Evolutionary conservation across 1,140 invertebrate genomes (phyloP).

Genomic region (Rhizoglyphus robini): DNA sequence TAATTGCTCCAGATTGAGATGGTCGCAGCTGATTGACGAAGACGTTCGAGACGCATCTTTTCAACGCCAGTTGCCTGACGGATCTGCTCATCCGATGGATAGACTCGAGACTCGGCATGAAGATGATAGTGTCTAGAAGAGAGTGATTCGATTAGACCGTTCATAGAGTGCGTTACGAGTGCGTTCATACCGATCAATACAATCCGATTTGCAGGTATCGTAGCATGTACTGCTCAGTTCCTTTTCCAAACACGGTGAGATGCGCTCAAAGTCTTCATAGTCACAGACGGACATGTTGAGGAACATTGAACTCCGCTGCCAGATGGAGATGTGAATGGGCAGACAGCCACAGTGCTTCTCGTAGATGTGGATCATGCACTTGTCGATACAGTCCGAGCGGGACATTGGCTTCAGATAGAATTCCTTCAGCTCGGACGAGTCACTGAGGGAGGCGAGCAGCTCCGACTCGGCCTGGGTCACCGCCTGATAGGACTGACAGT

Average conservation of each 20-base stretch:
- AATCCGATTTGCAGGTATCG: constrained; percentile 17
- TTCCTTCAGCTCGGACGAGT: constrained; percentile 1
- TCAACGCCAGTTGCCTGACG: constrained; percentile 12
- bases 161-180: too few relatives aligned
- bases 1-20: constrained; percentile 17
- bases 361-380: constrained; percentile 18
- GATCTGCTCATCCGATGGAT: constrained; percentile 18
- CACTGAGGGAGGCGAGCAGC: constrained; percentile 5
- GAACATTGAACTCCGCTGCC: background rate
- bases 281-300: constrained; percentile 17
- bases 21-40: constrained; percentile 6
- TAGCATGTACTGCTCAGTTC: constrained; percentile 17
- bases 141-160: background rate
- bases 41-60: background rate
- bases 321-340: constrained; percentile 15
- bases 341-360: constrained; percentile 17
- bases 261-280: constrained; percentile 18
- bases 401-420: constrained; percentile 17
- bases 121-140: constrained; percentile 20
- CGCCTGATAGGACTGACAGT: constrained; percentile 16
- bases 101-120: constrained; percentile 6
- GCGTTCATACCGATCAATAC: constrained; percentile 13
- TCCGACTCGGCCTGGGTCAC: constrained; percentile 2
- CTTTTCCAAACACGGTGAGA: constrained; percentile 11
- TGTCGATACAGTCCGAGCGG: constrained; percentile 19